Base-by-base conservation (phyloP, 1,140 invertebrate species). In the Papilio polytes region DNA sequence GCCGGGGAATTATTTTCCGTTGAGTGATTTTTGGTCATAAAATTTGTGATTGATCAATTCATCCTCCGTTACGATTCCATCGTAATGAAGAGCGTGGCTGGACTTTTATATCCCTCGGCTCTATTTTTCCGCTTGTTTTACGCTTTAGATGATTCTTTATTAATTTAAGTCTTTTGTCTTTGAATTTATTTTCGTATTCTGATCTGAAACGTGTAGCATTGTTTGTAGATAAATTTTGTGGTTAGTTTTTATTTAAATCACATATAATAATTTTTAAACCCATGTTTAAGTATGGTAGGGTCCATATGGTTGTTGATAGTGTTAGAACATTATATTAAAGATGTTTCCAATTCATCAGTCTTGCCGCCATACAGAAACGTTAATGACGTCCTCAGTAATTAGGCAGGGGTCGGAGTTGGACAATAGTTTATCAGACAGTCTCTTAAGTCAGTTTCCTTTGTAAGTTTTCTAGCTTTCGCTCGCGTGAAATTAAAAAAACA, bases 11-110 rank as follows among this genome's bases (percentile, higher is more conserved):
- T 92, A 94, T 94, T 94, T 93, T 93, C 91, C 92, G 91, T 92
- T 94, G 91, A 93, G 92, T 94, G 93, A 94, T 94, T 94, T 91
- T 86, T 80, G 89, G 84, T 91, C 92, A 94, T 94, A 94, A 94
- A 94, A 94, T 90, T 93, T 93, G 89, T 94, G 92, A 94, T 94
- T 94, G 93, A 94, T 94, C 93, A 94, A 94, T 94, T 94, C 93
- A 93, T 94, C 87, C 90, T 88, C 86, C 90, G 91, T 93, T 93
- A 87, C 91, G 88, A 91, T 92, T 89, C 86, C 89, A 84, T 81
- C 85, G 86, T 94, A 94, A 94, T 94, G 92, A 94, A 92, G 91
- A 89, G 91, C 90, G 90, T 87, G 86, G 89, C 88, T 87, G 87
- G 86, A 10, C 89, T 91, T 92, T 88, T 85, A 73, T 74, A 81